Evolutionary conservation across 1,140 invertebrate genomes (phyloP).

Genomic region (Vanessa tameamea): DNA sequence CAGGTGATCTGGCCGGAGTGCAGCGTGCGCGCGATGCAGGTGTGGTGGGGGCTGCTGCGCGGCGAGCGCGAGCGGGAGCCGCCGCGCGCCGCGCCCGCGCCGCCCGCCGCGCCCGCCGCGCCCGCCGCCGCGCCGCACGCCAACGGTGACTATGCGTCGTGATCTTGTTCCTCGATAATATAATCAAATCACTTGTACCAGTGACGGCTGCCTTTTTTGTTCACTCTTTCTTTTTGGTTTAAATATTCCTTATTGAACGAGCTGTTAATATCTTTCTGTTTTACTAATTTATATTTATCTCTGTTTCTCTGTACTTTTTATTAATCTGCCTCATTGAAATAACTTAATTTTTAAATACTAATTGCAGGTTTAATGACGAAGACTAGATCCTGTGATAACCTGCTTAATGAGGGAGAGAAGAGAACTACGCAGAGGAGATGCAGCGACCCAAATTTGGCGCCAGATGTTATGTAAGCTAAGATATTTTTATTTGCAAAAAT

Average conservation of each 20-base stretch:
- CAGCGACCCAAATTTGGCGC: conserved; percentile 90
- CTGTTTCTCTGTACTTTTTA: not conserved
- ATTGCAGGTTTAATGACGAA: conserved; percentile 84
- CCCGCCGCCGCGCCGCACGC: conserved; percentile 23
- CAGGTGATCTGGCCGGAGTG: conserved; percentile 93
- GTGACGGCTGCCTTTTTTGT: no score
- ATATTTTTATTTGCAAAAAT: not conserved
- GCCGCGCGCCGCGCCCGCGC: conserved; percentile 22
- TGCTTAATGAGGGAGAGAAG: conserved; percentile 84
- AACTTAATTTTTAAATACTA: not conserved
- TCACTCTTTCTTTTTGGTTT: no score
- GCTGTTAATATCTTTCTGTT: no score
- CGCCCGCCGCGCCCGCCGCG: conserved; percentile 12
- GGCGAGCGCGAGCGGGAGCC: conserved; percentile 77
- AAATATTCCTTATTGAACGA: no score
- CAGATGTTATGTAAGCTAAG: conserved; percentile 82
- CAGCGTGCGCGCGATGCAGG: conserved; percentile 89
- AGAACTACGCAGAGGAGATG: conserved; percentile 84
- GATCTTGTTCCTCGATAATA: no score
- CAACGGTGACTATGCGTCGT: not conserved
- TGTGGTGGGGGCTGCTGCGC: conserved; percentile 94
- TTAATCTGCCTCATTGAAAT: not conserved
- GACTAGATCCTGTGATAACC: conserved; percentile 90
- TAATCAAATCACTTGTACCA: no score
- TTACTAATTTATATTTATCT: no score